Conservation (phyloP, 2,113 vertebrate genomes). For the Galemys pyrenaicus region DNA sequence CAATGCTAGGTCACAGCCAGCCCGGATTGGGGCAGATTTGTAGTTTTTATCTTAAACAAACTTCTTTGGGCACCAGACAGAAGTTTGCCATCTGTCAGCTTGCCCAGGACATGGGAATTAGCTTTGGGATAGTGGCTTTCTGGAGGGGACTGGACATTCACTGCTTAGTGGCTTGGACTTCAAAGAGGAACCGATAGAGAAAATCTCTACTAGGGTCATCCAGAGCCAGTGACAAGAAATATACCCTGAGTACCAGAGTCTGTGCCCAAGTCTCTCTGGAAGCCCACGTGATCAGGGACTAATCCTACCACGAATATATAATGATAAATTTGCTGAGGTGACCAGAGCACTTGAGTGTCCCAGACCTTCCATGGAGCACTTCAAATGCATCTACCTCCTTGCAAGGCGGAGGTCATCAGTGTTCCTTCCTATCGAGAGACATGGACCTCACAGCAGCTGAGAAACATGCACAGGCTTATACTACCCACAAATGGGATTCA, state of each 20-base stretch:
- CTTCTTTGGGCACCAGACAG: neutral
- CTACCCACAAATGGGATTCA: neutral
- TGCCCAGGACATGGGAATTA: neutral
- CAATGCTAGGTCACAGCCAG: neutral
- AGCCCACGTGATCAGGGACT: neutral
- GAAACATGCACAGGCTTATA: neutral
- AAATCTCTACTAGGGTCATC: neutral
- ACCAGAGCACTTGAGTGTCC: neutral
- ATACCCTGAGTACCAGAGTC: neutral
- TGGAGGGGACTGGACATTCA: neutral
- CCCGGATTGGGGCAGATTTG: neutral
- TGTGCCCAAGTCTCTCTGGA: neutral
- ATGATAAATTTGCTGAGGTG: neutral
- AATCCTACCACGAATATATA: neutral
- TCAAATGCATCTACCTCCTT: neutral
- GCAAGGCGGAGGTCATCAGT: neutral
- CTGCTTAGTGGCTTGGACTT: neutral
- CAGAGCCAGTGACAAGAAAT: constrained; percentile 42
- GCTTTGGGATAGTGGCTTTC: constrained; percentile 27
- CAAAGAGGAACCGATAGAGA: neutral
- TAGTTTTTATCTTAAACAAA: constrained; percentile 33
- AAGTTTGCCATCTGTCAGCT: neutral
- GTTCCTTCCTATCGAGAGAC: neutral
- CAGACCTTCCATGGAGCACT: neutral
- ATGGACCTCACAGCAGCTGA: neutral